These are phyloP conservation scores for Pterobdella sp. DNA, from an alignment of 2,888 invertebrate genomes.

Conservation along the genomic window DNA sequence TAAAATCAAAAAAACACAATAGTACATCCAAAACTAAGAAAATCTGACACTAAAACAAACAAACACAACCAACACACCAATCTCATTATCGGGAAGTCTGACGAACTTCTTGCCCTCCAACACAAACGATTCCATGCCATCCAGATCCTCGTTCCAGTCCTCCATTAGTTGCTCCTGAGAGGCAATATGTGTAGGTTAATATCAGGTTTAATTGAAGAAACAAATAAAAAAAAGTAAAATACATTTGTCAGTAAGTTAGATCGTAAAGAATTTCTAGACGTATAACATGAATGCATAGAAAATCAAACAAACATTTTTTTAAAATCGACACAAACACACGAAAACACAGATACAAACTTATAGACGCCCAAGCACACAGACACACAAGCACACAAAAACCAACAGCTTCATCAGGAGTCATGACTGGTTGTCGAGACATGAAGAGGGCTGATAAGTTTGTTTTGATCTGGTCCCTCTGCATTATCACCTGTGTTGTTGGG, in stretches of 20 bases:
- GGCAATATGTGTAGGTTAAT: no score
- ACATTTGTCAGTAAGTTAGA: background rate
- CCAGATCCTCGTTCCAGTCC: conserved; percentile 97
- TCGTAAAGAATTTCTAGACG: background rate
- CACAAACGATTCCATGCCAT: conserved; percentile 94
- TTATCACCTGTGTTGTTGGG: conserved; percentile 43
- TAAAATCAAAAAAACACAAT: background rate
- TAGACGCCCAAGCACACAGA: background rate
- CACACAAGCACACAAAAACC: conserved; percentile 35
- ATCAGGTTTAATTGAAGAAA: no score
- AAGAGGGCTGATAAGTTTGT: conserved; percentile 91
- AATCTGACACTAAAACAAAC: background rate
- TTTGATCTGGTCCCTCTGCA: conserved; percentile 57
- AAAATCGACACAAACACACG: background rate
- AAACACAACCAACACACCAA: conserved; percentile 56
- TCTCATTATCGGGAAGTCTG: conserved; percentile 85
- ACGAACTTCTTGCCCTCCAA: conserved; percentile 93
- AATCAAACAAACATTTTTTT: background rate
- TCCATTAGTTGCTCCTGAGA: conserved; percentile 64
- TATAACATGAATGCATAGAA: background rate
- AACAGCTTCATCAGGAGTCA: conserved; percentile 71
- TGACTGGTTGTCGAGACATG: conserved; percentile 82
- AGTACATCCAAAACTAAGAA: background rate
- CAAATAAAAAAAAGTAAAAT: no score
- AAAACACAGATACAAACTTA: no score